Base-by-base conservation (phyloP, 2,888 invertebrate species). In the Poecilus cupreus region DNA sequence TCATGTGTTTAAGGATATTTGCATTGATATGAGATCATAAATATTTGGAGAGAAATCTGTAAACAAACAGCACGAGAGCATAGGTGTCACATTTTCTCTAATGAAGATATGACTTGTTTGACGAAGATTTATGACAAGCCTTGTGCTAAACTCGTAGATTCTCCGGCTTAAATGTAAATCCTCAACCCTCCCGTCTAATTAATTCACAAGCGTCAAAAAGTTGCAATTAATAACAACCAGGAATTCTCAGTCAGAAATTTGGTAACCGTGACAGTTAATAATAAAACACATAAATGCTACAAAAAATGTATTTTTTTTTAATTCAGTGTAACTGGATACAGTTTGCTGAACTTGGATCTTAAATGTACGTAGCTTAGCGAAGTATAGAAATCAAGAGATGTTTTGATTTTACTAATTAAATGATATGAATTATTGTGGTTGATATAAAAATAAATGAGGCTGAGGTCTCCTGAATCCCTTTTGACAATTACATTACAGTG, bases 171-270 rank as follows among this genome's bases (percentile, higher is more conserved):
- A 18, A 57, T 20, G 32, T 68, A 57, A 68, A 26, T 26, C 68
- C 68, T 18, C 49, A 49, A 3, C 49, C 49, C 49, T 18, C 18
- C 16, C 20, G 11, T 11, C 57, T 26, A 68, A 68, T 68, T 68
- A 68, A 68, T 68, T 68, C 37, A 20, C n/a, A 26, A n/a, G 3
- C 37, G 68, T 32, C 68, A 68, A 68, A 68, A 68, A 68, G 68
- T 68, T 68, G 26, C 20, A 68, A 68, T 68, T 68, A 68, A 68
- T 68, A 68, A 32, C 26, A 32, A 68, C 26, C 13, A 22, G 26
- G 26, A 24, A 5, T 8, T 22, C 13, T 18, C 6, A 11, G 20
- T 22, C 22, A n/a, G 57, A 20, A 57, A 18, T 57, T 11, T 49
- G 49, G 4, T 16, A 4, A 4, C 16, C 5, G n/a, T 49, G 49